Base-by-base conservation (phyloP, 2,113 vertebrate genomes). In the Rhinoderma darwinii region DNA sequence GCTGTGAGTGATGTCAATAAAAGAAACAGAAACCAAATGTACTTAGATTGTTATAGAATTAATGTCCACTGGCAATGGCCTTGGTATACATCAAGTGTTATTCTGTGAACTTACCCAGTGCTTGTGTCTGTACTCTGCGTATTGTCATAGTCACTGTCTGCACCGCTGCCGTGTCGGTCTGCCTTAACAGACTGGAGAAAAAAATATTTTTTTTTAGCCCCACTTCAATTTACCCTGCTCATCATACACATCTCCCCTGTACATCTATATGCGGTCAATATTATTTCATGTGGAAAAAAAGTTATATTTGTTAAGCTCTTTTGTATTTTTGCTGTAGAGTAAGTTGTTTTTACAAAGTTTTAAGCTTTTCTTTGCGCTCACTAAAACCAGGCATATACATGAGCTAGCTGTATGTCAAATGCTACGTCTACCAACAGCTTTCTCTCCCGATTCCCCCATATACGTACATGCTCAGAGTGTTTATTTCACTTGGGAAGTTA, bases 81-180 rank as follows among this genome's bases (percentile, higher is more conserved):
- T n/a, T n/a, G n/a, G n/a, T n/a, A n/a, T n/a, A n/a, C n/a, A n/a
- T 7, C 1, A 20, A 35, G 66, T 14, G 3, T 35, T 15, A 30
- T 18, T 20, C 32, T 37, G 25, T 8, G 32, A 0, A 10, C 12
- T 74, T 82, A 99, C 98, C 98, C 96, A 87, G 96, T 89, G 5
- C 96, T 94, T 5, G 94, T 89, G 32, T 99, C 97, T 22, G 96
- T 95, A 0, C 94, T 95, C 88, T 97, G 98, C 0, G 98, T 98
- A 94, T 99, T 99, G 92, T 99, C 98, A 0, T 99, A 99, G 93
- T 99, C 98, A 0, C 98, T 99, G 92, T 99, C 98, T 0, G 97
- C 95, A 50, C 98, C 97, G 0, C 98, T 99, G 90, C 96, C 96
- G 0, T 98, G 97, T 84, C 96, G 96, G 89, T 98, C 97, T 56